Base-by-base conservation (phyloP, 2,113 vertebrate species). In the Anas platyrhynchos region DNA sequence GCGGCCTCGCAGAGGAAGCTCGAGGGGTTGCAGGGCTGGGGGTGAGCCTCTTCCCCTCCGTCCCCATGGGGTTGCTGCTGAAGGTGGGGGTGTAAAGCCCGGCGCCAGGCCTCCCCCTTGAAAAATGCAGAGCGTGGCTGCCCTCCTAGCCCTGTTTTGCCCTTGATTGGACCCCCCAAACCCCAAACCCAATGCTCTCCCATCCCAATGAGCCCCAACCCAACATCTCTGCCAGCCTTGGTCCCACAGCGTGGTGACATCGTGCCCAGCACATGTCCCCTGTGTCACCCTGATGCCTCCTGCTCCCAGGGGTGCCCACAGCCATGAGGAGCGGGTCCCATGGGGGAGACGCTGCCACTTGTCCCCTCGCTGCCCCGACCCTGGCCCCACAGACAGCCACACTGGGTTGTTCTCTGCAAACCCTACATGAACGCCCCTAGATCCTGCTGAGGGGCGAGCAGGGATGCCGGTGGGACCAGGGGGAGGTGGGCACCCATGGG, bases 21-120 rank as follows among this genome's bases (percentile, higher is more conserved):
- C 0, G 0, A 0, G 0, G 65, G 34, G 11, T 46, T 5, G 2
- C 23, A 83, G 23, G 18, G 16, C 15, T 36, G 21, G 16, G 10
- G 38, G 43, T 67, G 85, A 86, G 25, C 8, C 10, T 13, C 46
- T 48, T 48, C 46, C 6, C 26, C 5, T 13, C n/a, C 29, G 16
- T 2, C 43, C 48, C 41, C 1, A 0, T 36, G 69, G n/a, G 25
- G 41, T 46, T 92, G 69, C 43, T 67, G 56, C 56, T 17, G 4
- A 10, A 20, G 16, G 62, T 34, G 83, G 63, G 32, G 20, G 9
- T 80, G 8, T 54, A 72, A 80, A 90, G 73, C 17, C 11, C 29
- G 71, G 46, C 61, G 9, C 43, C 61, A 48, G 87, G 43, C 9
- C 3, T 2, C 4, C 20, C 46, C 2, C 26, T 29, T 55, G 2